Conservation (phyloP, 2,113 vertebrate species). For the Callipepla californica region DNA sequence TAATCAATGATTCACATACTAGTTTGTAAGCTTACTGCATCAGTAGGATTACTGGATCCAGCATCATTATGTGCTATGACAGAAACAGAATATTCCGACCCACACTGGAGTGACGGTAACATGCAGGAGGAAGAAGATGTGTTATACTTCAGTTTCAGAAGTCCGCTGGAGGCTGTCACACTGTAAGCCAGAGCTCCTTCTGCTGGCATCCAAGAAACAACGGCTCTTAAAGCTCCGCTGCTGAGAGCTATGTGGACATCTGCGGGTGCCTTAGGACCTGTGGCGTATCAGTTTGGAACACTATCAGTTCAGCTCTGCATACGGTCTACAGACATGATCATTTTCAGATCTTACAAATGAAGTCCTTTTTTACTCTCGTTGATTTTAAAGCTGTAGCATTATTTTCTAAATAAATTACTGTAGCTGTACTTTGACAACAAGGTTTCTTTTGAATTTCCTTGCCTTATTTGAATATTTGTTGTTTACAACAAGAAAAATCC, state of each 20-base stretch:
- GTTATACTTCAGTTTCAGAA: conserved; percentile 77
- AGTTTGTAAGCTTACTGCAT: conserved; percentile 78
- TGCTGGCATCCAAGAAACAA: conserved; percentile 78
- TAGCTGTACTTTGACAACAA: not conserved
- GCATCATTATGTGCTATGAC: conserved; percentile 85
- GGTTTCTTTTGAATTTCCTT: not conserved
- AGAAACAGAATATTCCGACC: conserved; percentile 81
- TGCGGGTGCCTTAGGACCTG: conserved; percentile 75
- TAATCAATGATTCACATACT: conserved; percentile 74
- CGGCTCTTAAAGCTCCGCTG: conserved; percentile 66
- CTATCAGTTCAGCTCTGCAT: not conserved
- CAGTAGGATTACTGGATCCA: conserved; percentile 83
- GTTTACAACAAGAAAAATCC: not conserved
- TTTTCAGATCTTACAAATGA: not conserved
- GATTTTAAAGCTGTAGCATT: not conserved
- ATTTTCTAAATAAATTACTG: not conserved
- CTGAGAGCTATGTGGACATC: conserved; percentile 72
- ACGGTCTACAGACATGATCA: not conserved
- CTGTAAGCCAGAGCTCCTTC: conserved; percentile 83
- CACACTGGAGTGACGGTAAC: conserved; percentile 81
- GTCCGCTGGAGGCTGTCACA: conserved; percentile 51
- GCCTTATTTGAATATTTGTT: not conserved
- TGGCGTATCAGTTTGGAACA: not conserved
- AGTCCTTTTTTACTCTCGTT: not conserved
- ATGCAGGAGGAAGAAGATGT: conserved; percentile 72